Percentiles rank a stretch among this genome's conserved stretches.
Conservation (phyloP, 2,113 vertebrate species). For the Galeopterus variegatus region DNA sequence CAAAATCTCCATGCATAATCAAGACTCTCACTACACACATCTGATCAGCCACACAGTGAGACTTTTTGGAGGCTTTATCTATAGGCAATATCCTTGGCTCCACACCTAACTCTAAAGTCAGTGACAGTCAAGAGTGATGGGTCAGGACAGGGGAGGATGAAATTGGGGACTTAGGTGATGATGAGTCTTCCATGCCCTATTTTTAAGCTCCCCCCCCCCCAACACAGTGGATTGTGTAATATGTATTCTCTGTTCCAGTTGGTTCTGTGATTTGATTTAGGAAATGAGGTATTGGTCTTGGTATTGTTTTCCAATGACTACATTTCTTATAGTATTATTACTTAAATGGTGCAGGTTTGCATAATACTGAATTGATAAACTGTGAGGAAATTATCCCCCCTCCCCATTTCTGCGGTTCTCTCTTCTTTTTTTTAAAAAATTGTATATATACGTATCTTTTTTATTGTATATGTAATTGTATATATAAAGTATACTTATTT, state of each 20-base stretch:
- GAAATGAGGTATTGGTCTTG: not conserved
- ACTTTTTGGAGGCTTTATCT: not conserved
- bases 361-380: constrained; percentile 86
- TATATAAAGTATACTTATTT: too few relatives aligned
- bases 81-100: not conserved
- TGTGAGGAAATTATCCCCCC: constrained; percentile 65
- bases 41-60: not conserved
- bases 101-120: not conserved
- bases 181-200: not conserved
- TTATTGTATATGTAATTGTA: too few relatives aligned
- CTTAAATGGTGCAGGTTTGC: constrained; percentile 76
- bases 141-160: accelerated
- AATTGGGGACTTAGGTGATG: accelerated
- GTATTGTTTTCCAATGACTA: constrained; percentile 47
- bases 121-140: not conserved
- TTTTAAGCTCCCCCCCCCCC: not conserved
- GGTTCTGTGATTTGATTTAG: constrained; percentile 1
- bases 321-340: constrained; percentile 81
- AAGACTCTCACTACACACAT: not conserved
- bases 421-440: not conserved
- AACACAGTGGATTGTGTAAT: not conserved
- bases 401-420: constrained; percentile 18
- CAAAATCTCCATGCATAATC: not conserved
- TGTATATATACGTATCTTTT: too few relatives aligned
- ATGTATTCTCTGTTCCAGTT: not conserved